phyloP scores from a whole-genome alignment of 2,113 vertebrate species.

The Apus apus region DNA sequence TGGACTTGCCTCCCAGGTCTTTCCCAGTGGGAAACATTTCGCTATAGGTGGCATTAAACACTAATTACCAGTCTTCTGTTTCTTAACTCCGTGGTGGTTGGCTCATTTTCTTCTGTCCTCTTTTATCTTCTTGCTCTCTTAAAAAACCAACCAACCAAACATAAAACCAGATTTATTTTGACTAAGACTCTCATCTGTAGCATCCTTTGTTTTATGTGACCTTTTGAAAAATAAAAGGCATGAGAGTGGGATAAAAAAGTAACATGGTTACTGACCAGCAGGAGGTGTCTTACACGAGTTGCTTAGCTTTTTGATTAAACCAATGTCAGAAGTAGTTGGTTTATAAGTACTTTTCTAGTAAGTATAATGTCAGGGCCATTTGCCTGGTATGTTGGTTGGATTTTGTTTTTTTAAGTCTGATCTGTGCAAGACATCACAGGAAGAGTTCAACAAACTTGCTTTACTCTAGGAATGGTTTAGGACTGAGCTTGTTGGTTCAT shows the following conservation, averaged over 20 bases:
- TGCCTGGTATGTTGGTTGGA: background rate
- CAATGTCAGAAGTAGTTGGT: background rate
- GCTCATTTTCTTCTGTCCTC: background rate
- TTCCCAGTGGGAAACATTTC: slow-evolving; percentile 65
- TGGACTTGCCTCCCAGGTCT: slow-evolving; percentile 6
- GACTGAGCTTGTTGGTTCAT: background rate
- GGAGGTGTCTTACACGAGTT: background rate
- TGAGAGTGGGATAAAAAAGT: slow-evolving; percentile 26
- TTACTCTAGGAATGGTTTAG: background rate
- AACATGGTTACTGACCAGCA: background rate
- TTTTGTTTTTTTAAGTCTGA: background rate
- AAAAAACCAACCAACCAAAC: background rate
- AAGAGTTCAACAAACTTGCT: background rate
- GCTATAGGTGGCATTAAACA: slow-evolving; percentile 45
- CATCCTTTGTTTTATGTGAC: slow-evolving; percentile 16
- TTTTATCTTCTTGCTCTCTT: background rate
- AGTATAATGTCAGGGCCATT: background rate
- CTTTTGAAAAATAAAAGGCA: slow-evolving; percentile 53
- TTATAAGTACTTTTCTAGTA: background rate
- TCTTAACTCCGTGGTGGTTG: slow-evolving; percentile 28
- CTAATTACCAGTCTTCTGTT: background rate
- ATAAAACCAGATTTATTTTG: background rate
- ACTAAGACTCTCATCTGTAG: slow-evolving; percentile 15
- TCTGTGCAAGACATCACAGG: background rate
- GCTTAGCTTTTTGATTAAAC: background rate